Conservation (phyloP, 2,113 vertebrate species). For the Taxidea taxus region DNA sequence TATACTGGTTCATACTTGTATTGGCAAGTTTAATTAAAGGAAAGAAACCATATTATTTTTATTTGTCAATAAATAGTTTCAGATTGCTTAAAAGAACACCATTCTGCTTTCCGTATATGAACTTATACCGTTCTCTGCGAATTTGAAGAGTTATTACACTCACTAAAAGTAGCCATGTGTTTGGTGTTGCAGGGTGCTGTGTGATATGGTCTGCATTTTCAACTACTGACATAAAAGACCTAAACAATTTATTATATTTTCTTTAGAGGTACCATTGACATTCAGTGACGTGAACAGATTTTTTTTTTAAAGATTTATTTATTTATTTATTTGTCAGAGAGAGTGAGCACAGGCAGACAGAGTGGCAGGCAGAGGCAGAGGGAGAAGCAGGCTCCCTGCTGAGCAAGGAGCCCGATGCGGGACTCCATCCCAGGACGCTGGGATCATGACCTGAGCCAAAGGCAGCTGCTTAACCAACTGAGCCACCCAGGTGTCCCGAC, state of each 20-base stretch:
- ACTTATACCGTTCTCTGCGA: not conserved
- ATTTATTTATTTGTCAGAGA: too few relatives aligned
- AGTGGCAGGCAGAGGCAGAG: too few relatives aligned
- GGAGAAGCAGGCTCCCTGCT: too few relatives aligned
- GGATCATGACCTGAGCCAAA: too few relatives aligned
- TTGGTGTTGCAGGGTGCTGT: not conserved
- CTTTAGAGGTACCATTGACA: not conserved
- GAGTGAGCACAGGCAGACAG: too few relatives aligned
- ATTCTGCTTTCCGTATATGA: not conserved
- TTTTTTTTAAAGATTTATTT: too few relatives aligned
- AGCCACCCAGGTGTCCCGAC: too few relatives aligned
- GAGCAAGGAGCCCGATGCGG: too few relatives aligned
- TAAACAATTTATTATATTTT: not conserved
- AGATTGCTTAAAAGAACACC: not conserved
- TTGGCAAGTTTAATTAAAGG: slow-evolving; percentile 17
- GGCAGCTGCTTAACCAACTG: too few relatives aligned
- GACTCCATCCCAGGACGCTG: too few relatives aligned
- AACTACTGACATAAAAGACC: not conserved
- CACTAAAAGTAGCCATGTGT: slow-evolving; percentile 12
- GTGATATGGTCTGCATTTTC: not conserved
- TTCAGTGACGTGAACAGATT: not conserved
- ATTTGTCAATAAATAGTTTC: not conserved
- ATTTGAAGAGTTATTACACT: slow-evolving; percentile 14
- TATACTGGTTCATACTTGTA: not conserved
- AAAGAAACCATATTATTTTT: not conserved